phyloP scores from a whole-genome alignment of 2,888 invertebrate species.

The Rutpela maculata region DNA sequence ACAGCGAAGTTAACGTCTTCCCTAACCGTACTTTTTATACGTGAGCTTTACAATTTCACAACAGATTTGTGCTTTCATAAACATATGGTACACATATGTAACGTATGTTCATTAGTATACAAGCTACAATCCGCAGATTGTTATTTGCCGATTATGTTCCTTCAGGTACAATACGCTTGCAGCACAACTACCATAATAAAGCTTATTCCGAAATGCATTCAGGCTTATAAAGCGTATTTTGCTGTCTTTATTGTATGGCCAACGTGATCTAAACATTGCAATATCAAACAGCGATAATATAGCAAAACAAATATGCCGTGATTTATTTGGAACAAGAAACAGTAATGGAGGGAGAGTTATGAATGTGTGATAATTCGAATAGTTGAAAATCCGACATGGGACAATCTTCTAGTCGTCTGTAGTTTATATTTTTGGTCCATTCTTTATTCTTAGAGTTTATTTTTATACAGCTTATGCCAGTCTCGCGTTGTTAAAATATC shows the following conservation, averaged over 20 bases:
- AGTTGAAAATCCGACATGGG: neutral
- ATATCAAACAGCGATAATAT: slow-evolving; percentile 37
- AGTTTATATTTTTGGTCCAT: too few species aligned
- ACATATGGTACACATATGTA: slow-evolving; percentile 22
- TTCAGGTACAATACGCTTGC: slow-evolving; percentile 30
- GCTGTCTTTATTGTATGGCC: slow-evolving; percentile 38
- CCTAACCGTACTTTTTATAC: neutral
- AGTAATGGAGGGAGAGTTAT: slow-evolving; percentile 31
- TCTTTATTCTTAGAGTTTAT: too few species aligned
- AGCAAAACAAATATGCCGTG: slow-evolving; percentile 35
- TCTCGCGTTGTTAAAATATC: too few species aligned
- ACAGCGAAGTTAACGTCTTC: neutral
- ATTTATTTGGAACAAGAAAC: slow-evolving; percentile 37
- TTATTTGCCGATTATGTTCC: slow-evolving; percentile 38
- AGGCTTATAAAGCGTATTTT: slow-evolving; percentile 38
- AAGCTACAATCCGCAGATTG: slow-evolving; percentile 27
- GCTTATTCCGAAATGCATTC: slow-evolving; percentile 42
- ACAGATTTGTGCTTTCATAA: neutral
- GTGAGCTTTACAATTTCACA: neutral
- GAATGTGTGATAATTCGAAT: slow-evolving; percentile 6
- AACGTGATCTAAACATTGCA: slow-evolving; percentile 38
- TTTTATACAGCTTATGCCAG: too few species aligned
- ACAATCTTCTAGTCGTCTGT: neutral
- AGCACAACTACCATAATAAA: slow-evolving; percentile 43
- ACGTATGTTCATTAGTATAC: slow-evolving; percentile 24